Evolutionary conservation across 2,113 vertebrate genomes (phyloP), one percentile per base, ranked within the genome.

Genomic region (Chiloscyllium plagiosum): DNA sequence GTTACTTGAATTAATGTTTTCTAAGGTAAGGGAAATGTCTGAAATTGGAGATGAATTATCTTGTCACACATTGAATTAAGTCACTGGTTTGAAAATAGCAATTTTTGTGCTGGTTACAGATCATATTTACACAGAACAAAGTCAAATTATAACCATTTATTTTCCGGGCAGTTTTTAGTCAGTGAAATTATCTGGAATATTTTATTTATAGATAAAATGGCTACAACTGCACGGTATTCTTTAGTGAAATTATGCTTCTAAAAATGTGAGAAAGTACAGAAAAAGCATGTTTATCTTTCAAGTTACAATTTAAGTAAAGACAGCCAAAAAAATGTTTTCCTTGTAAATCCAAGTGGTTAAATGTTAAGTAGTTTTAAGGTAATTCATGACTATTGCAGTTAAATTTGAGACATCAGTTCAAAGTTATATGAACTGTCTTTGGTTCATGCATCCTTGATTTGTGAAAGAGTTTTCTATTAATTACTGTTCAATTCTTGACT

Each of bases 1-100:
- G 68, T 72, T 72, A 70, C 69, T 95, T 95, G 94, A 95, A 76
- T 95, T 95, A 72, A 95, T 95, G 24, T 72, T 52, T 95, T 50
- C 69, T 29, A 52, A 50, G 68, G 94, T 76, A 95, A 95, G 66
- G 69, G 42, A 95, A 95, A 72, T 69, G 37, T 17, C 69, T 72
- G 47, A 72, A 33, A 26, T 95, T 42, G 68, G 72, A 95, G 94
- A 76, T 70, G 69, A 47, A 95, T 95, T 72, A 50, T 33, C 42
- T 95, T 95, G 24, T 95, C n/a, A 66, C n/a, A 22, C 56, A 93
- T 19, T 95, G 37, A 95, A 95, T 95, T 72, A 52, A 95, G 70
- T 72, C 42, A 37, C 42, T 15, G 66, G 26, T 33, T 72, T 15
- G 42, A 95, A 95, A 72, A 33, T 42, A 72, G 42, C 22, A 72